Conservation (phyloP, 2,797 vertebrate genomes). For the Phoxinus dragarum region DNA sequence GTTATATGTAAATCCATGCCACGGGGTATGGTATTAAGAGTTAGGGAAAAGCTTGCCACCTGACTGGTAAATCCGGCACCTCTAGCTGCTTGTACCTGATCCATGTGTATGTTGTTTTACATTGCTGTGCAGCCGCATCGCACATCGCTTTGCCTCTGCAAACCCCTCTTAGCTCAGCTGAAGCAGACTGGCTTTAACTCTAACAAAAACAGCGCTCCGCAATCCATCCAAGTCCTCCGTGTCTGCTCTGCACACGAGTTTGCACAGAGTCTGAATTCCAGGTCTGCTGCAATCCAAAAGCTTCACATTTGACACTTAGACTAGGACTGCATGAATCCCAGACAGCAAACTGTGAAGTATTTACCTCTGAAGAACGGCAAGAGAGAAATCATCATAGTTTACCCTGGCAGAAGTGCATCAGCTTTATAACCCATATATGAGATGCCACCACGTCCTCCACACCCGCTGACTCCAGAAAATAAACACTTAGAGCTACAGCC, state of each 20-base stretch:
- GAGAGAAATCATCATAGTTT: slow-evolving; percentile 62
- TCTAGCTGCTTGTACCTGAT: slow-evolving; percentile 27
- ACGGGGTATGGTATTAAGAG: slow-evolving; percentile 10
- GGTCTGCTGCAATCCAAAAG: slow-evolving; percentile 44
- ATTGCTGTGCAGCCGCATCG: not conserved
- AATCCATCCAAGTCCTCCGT: slow-evolving; percentile 34
- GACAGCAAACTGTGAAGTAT: slow-evolving; percentile 65
- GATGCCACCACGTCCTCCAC: slow-evolving; percentile 44
- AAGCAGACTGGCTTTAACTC: slow-evolving; percentile 28
- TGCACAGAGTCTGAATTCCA: slow-evolving; percentile 55
- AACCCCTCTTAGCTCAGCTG: not conserved
- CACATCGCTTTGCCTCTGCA: not conserved
- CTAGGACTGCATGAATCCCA: slow-evolving; percentile 61
- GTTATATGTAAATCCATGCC: slow-evolving; percentile 37
- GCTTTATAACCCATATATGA: slow-evolving; percentile 54
- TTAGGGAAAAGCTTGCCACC: slow-evolving; percentile 26
- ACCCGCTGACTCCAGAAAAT: slow-evolving; percentile 44
- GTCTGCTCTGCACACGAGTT: slow-evolving; percentile 49
- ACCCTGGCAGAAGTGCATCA: slow-evolving; percentile 58
- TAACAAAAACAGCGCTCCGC: slow-evolving; percentile 42
- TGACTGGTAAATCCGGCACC: slow-evolving; percentile 23
- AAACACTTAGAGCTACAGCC: slow-evolving; percentile 41
- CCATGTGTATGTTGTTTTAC: not conserved
- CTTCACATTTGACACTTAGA: slow-evolving; percentile 58
- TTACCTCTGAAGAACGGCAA: slow-evolving; percentile 57